Conservation (phyloP, 2,888 invertebrate genomes). For the Gastracanthus pulcherrimus region DNA sequence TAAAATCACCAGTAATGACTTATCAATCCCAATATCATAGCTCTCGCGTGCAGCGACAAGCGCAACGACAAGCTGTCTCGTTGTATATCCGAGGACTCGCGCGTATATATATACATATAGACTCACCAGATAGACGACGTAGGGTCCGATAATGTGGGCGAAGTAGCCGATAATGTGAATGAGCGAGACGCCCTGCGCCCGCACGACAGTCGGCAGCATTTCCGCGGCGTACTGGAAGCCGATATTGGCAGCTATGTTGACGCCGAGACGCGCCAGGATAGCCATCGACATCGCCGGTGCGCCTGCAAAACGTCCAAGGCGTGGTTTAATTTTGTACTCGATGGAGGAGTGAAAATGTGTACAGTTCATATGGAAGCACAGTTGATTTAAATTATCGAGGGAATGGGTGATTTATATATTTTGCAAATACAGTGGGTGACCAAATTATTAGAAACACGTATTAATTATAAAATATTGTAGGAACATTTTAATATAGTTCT, state of each 20-base stretch:
- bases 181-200: slow-evolving; percentile 92
- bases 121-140: slow-evolving; percentile 89
- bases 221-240: slow-evolving; percentile 95
- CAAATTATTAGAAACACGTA: too few relatives aligned
- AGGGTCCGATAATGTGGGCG: slow-evolving; percentile 90
- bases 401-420: not conserved
- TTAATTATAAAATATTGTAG: not conserved
- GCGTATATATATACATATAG: not conserved
- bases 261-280: slow-evolving; percentile 90
- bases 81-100: too few relatives aligned
- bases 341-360: not conserved
- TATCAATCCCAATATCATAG: not conserved
- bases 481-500: not conserved
- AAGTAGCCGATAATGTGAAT: slow-evolving; percentile 94
- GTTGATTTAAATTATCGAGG: not conserved
- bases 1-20: too few relatives aligned
- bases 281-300: slow-evolving; percentile 87
- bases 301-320: slow-evolving; percentile 76
- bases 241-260: slow-evolving; percentile 94
- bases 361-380: not conserved
- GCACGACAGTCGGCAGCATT: slow-evolving; percentile 90
- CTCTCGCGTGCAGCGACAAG: not conserved
- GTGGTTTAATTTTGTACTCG: not conserved
- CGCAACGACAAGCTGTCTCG: not conserved
- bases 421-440: too few relatives aligned